These are phyloP conservation scores for Aphrophora alni DNA, from an alignment of 2,888 invertebrate genomes.

Conservation along the genomic window DNA sequence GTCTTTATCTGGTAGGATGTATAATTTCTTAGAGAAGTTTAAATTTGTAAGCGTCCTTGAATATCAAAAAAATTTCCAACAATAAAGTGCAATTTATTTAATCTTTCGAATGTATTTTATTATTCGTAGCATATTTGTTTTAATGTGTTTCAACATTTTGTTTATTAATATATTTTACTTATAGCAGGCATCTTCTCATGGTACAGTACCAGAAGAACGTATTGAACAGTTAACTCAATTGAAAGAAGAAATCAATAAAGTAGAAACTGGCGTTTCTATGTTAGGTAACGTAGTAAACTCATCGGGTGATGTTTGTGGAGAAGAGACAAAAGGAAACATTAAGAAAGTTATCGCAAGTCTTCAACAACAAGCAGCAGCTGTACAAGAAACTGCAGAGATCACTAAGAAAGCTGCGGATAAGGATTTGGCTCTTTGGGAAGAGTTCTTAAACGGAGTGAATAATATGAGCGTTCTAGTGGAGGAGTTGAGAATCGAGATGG, in stretches of 20 bases:
- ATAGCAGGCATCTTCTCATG: constrained; percentile 32
- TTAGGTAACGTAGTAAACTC: constrained; percentile 66
- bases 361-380: constrained; percentile 71
- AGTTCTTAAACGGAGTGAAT: constrained; percentile 69
- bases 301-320: constrained; percentile 58
- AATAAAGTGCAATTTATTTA: too few relatives aligned
- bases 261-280: constrained; percentile 70
- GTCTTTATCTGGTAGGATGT: too few relatives aligned
- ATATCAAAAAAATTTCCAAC: too few relatives aligned
- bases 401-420: constrained; percentile 20
- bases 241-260: constrained; percentile 69
- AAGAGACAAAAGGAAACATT: constrained; percentile 59
- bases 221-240: constrained; percentile 67
- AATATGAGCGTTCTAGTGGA: constrained; percentile 64
- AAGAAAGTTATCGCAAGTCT: constrained; percentile 65
- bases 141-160: too few relatives aligned
- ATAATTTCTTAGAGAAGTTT: too few relatives aligned
- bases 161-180: background rate
- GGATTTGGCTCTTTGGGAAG: constrained; percentile 66
- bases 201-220: constrained; percentile 58
- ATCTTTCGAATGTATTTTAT: too few relatives aligned
- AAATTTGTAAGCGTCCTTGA: too few relatives aligned
- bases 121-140: too few relatives aligned
- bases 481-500: constrained; percentile 60
- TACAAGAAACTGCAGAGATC: constrained; percentile 68